Conservation (phyloP, 2,888 invertebrate species). For the Diplolepis rosae region DNA sequence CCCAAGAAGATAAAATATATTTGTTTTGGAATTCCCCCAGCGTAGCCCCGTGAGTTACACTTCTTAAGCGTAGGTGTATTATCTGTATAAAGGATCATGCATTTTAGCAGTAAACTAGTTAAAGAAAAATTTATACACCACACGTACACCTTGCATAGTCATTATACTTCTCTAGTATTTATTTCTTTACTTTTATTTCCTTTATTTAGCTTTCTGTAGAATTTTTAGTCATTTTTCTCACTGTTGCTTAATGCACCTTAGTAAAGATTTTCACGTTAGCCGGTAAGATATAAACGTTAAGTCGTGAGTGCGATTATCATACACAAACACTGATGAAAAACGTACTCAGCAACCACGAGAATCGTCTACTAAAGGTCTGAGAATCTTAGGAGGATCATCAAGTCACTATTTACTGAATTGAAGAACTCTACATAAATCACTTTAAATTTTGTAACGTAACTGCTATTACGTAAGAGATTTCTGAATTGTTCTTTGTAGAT, state of each 20-base stretch:
- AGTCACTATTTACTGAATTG: not conserved
- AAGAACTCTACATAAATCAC: not conserved
- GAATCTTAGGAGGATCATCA: conserved; percentile 34
- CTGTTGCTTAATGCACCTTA: conserved; percentile 5
- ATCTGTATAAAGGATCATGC: conserved; percentile 2
- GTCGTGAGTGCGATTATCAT: conserved; percentile 25
- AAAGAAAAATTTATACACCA: not conserved
- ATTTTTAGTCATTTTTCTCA: not conserved
- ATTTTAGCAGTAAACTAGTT: conserved; percentile 2
- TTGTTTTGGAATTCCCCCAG: not conserved
- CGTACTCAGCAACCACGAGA: conserved; percentile 20
- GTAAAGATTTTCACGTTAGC: conserved; percentile 6
- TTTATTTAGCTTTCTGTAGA: not conserved
- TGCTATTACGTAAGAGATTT: too few species aligned
- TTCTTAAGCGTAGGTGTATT: conserved; percentile 19
- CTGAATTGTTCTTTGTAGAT: too few species aligned
- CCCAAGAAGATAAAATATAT: conserved; percentile 11
- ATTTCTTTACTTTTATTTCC: not conserved
- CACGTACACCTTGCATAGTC: not conserved
- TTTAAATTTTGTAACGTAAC: not conserved
- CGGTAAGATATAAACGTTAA: conserved; percentile 8
- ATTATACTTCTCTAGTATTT: conserved; percentile 3
- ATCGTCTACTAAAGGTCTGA: conserved; percentile 16
- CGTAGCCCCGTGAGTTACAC: conserved; percentile 10
- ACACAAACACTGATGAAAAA: conserved; percentile 14